Conservation (phyloP, 92 coral and sea anemone genomes). For the Diadumene lineata region DNA sequence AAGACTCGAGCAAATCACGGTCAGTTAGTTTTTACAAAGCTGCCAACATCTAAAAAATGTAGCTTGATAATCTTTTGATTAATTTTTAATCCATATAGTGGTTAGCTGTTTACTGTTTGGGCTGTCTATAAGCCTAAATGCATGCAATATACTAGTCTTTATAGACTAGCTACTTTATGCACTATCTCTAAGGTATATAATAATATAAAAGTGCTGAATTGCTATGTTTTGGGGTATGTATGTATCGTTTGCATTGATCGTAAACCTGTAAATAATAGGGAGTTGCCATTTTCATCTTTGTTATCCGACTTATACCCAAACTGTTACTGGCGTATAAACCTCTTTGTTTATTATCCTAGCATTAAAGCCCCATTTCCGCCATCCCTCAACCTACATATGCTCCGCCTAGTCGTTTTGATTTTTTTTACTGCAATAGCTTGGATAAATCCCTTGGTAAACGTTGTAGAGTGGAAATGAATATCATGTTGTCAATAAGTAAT, state of each 20-base stretch:
- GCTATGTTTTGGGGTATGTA: conserved; percentile 32
- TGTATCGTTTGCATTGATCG: conserved; percentile 25
- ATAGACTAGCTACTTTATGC: not conserved
- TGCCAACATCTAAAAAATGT: conserved; percentile 85
- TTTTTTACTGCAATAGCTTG: not conserved
- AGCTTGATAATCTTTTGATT: conserved; percentile 79
- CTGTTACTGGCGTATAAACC: conserved; percentile 12
- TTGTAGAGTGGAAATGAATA: not conserved
- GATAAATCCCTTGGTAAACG: conserved; percentile 26
- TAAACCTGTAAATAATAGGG: conserved; percentile 22
- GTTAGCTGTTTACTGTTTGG: conserved; percentile 44
- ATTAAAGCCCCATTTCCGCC: conserved; percentile 25
- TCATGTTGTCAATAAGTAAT: not conserved
- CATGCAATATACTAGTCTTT: not conserved
- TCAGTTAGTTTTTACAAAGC: conserved; percentile 46
- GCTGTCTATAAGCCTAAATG: conserved; percentile 27
- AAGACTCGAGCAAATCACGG: conserved; percentile 1
- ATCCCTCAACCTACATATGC: conserved; percentile 13
- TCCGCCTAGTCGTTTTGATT: conserved; percentile 36
- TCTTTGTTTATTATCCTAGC: conserved; percentile 36
- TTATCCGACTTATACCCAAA: conserved; percentile 24
- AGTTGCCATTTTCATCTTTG: not conserved
- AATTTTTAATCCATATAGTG: conserved; percentile 74
- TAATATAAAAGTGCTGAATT: not conserved
- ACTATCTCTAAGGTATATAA: not conserved